These are phyloP conservation scores for Seriola aureovittata DNA, from an alignment of 2,113 vertebrate species.

Conservation along the genomic window DNA sequence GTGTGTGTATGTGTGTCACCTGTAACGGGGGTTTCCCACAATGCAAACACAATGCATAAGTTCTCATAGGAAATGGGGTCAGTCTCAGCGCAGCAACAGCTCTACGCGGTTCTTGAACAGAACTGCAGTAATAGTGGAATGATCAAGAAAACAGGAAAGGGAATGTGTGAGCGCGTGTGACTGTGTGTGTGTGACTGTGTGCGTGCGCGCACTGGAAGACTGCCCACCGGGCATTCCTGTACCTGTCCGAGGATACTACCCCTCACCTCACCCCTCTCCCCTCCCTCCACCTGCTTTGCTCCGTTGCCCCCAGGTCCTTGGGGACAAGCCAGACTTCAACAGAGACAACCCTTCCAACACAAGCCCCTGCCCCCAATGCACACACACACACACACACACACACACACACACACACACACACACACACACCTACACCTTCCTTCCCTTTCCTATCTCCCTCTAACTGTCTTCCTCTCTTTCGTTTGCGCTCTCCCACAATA, in stretches of 20 bases:
- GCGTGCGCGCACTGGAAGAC: slow-evolving; percentile 37
- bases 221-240: slow-evolving; percentile 74
- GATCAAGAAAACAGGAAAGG: slow-evolving; percentile 69
- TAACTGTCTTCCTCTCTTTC: slow-evolving; percentile 63
- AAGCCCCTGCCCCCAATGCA: slow-evolving; percentile 50
- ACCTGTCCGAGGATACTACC: slow-evolving; percentile 71
- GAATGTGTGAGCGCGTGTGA: slow-evolving; percentile 10
- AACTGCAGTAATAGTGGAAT: slow-evolving; percentile 26
- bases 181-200: slow-evolving; percentile 19
- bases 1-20: slow-evolving; percentile 47
- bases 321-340: slow-evolving; percentile 69
- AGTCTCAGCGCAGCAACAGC: slow-evolving; percentile 17
- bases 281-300: slow-evolving; percentile 68
- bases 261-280: slow-evolving; percentile 42
- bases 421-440: slow-evolving; percentile 17
- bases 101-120: slow-evolving; percentile 13
- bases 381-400: slow-evolving; percentile 12
- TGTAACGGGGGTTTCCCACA: slow-evolving; percentile 54
- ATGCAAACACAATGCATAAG: slow-evolving; percentile 44
- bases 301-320: slow-evolving; percentile 58
- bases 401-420: slow-evolving; percentile 29
- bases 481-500: slow-evolving; percentile 75
- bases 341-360: slow-evolving; percentile 65
- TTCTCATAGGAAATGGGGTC: slow-evolving; percentile 57
- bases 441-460: slow-evolving; percentile 40